Conservation (phyloP, 1,140 invertebrate genomes). For the Penaeus vannamei region DNA sequence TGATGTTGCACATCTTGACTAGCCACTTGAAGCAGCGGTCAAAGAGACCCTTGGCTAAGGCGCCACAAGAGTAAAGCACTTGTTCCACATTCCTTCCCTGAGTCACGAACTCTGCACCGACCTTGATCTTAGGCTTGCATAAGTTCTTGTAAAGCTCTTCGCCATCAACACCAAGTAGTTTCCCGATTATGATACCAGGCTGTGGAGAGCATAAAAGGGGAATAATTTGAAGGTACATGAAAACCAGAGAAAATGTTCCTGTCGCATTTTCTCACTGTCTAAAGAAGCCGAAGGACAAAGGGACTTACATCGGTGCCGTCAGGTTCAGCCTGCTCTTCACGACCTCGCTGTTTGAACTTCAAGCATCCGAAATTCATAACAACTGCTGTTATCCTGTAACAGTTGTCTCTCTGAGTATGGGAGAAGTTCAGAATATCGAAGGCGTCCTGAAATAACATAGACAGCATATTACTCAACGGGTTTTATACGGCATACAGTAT, state of each 20-base stretch:
- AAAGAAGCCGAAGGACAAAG: too few relatives aligned
- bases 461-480: too few relatives aligned
- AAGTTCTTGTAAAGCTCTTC: constrained; percentile 95
- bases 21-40: constrained; percentile 73
- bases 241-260: too few relatives aligned
- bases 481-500: too few relatives aligned
- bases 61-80: constrained; percentile 72
- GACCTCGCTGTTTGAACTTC: constrained; percentile 56
- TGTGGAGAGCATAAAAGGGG: constrained; percentile 69
- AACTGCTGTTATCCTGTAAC: constrained; percentile 96
- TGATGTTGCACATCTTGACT: constrained; percentile 45
- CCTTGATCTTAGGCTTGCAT: constrained; percentile 67
- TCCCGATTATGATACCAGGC: constrained; percentile 95
- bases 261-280: too few relatives aligned
- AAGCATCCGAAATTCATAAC: constrained; percentile 97
- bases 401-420: constrained; percentile 93
- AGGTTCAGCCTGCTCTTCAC: constrained; percentile 82
- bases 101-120: constrained; percentile 72
- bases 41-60: constrained; percentile 76
- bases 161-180: constrained; percentile 90
- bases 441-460: constrained; percentile 83
- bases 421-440: constrained; percentile 98
- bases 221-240: too few relatives aligned
- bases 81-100: constrained; percentile 55
- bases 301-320: constrained; percentile 90